phyloP scores from a whole-genome alignment of 2,113 vertebrate species.

The Cryptoleucopteryx plumbea region DNA sequence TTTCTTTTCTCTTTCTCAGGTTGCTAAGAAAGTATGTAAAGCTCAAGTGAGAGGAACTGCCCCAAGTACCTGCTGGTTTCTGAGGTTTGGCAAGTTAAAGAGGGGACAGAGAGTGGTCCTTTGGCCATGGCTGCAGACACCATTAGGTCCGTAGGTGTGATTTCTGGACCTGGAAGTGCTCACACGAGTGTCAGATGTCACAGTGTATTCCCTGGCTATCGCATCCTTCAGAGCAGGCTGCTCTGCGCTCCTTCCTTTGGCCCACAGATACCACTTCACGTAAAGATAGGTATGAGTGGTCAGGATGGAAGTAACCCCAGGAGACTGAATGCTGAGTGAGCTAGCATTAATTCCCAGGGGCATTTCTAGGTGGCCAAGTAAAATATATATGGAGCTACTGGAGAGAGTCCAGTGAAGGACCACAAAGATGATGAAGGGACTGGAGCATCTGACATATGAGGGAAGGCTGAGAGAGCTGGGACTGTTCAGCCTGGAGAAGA shows the following conservation, averaged over 20 bases:
- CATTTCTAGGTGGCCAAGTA: background rate
- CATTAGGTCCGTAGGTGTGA: background rate
- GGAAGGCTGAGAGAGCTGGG: background rate
- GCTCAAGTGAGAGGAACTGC: background rate
- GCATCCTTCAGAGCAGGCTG: background rate
- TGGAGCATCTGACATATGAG: background rate
- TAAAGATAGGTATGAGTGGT: fast-evolving
- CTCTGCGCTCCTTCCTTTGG: background rate
- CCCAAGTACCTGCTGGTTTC: background rate
- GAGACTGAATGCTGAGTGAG: background rate
- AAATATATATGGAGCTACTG: background rate
- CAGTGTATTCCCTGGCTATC: background rate
- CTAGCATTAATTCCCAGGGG: background rate
- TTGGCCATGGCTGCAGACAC: background rate
- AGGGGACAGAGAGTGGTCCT: background rate
- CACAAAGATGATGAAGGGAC: background rate
- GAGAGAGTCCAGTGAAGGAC: background rate
- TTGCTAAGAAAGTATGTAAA: background rate
- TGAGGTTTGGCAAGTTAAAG: background rate
- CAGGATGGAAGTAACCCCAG: background rate
- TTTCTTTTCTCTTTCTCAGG: background rate
- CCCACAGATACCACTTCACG: background rate
- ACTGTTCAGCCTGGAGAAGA: background rate
- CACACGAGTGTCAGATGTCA: background rate
- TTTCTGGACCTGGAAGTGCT: background rate